phyloP scores from a whole-genome alignment of 2,113 vertebrate species.

The Neotragus moschatus region DNA sequence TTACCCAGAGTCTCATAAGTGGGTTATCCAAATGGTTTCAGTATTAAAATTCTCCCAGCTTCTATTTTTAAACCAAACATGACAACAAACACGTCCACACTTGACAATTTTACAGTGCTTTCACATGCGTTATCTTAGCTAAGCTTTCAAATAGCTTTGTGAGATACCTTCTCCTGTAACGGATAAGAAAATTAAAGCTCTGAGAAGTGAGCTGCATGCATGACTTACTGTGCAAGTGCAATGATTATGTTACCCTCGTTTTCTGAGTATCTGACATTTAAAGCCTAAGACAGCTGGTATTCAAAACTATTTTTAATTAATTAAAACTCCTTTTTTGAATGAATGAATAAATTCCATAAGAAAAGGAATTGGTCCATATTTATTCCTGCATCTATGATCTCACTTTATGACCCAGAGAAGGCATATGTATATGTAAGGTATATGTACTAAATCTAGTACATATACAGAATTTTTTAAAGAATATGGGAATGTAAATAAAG shows the following conservation, averaged over 20 bases:
- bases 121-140: background rate
- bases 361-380: background rate
- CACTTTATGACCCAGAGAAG: background rate
- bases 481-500: background rate
- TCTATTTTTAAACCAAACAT: background rate
- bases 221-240: background rate
- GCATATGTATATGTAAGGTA: too few species aligned
- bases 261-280: background rate
- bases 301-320: background rate
- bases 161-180: background rate
- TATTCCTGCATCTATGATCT: background rate
- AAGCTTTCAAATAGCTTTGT: background rate
- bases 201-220: background rate
- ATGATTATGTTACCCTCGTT: too few species aligned
- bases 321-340: background rate
- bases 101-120: background rate
- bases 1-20: background rate
- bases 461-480: background rate
- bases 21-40: background rate
- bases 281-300: background rate
- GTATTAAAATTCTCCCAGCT: background rate
- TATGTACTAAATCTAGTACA: background rate
- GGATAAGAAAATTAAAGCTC: background rate
- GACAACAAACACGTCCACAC: background rate
- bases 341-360: background rate